These are phyloP conservation scores for Taxidea taxus DNA, from an alignment of 2,113 vertebrate species.

Conservation along the genomic window DNA sequence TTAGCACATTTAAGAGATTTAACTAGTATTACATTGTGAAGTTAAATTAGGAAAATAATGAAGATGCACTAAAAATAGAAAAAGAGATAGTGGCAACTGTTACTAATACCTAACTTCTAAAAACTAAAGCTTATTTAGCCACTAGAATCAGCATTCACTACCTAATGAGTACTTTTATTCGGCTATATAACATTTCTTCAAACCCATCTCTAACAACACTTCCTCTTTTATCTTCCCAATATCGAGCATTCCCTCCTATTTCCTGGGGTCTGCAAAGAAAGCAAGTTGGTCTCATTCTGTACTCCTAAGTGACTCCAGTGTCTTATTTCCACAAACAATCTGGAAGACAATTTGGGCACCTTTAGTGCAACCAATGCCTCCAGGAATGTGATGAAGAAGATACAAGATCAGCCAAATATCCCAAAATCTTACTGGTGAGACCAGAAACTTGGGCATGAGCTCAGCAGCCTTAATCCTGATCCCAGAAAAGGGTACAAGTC, in stretches of 20 bases:
- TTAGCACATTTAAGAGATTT: conserved; percentile 7
- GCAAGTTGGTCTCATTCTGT: background rate
- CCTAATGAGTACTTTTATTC: background rate
- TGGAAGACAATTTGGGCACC: background rate
- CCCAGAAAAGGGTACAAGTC: background rate
- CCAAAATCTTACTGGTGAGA: background rate
- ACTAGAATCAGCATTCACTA: background rate
- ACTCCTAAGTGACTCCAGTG: background rate
- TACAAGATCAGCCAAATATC: background rate
- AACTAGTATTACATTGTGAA: conserved; percentile 4
- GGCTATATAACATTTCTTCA: conserved; percentile 19
- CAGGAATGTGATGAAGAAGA: background rate
- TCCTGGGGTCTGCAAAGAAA: background rate
- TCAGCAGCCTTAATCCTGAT: background rate
- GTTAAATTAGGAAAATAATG: conserved; percentile 28
- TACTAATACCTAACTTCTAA: background rate
- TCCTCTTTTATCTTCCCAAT: background rate
- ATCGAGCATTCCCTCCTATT: background rate
- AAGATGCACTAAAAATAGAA: background rate
- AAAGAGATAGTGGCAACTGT: background rate
- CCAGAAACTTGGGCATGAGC: background rate
- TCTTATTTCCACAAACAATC: conserved; percentile 11
- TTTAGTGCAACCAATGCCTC: background rate
- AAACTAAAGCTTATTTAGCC: conserved; percentile 14
- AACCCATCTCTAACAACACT: background rate